A percentile compares a stretch with the other conserved stretches of the same genome.
Conservation (phyloP, 1,140 invertebrate genomes). For the Lethrus apterus region DNA sequence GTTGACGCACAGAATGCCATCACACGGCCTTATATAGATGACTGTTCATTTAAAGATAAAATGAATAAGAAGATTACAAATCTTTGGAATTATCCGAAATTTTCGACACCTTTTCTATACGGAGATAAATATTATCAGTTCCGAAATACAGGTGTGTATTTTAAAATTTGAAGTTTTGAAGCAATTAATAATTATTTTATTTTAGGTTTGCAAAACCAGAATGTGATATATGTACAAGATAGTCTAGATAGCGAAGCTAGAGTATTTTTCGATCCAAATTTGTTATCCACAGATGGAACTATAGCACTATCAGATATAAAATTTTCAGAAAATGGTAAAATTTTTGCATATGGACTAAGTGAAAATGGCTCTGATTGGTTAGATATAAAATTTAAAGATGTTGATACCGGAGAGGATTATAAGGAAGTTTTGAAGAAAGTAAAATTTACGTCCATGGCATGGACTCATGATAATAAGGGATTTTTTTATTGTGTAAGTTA, state of each 20-base stretch:
- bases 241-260: conserved; percentile 66
- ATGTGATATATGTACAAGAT: conserved; percentile 90
- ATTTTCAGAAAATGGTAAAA: conserved; percentile 88
- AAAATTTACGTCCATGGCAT: conserved; percentile 85
- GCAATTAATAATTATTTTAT: no score
- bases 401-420: conserved; percentile 75
- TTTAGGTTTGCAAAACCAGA: conserved; percentile 44
- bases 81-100: conserved; percentile 95
- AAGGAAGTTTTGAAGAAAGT: conserved; percentile 83
- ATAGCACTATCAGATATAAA: conserved; percentile 68
- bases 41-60: conserved; percentile 62
- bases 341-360: conserved; percentile 87
- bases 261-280: conserved; percentile 95
- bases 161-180: conserved; percentile 9
- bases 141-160: conserved; percentile 73
- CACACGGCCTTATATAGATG: conserved; percentile 76
- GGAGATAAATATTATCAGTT: conserved; percentile 88
- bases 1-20: conserved; percentile 88
- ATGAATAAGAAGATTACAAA: conserved; percentile 75
- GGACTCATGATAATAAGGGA: conserved; percentile 93
- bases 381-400: conserved; percentile 77
- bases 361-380: conserved; percentile 94
- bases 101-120: conserved; percentile 74
- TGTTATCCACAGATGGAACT: conserved; percentile 87
- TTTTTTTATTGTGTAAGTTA: conserved; percentile 85